phyloP scores from a whole-genome alignment of 2,797 vertebrate species.

The Tadarida brasiliensis region DNA sequence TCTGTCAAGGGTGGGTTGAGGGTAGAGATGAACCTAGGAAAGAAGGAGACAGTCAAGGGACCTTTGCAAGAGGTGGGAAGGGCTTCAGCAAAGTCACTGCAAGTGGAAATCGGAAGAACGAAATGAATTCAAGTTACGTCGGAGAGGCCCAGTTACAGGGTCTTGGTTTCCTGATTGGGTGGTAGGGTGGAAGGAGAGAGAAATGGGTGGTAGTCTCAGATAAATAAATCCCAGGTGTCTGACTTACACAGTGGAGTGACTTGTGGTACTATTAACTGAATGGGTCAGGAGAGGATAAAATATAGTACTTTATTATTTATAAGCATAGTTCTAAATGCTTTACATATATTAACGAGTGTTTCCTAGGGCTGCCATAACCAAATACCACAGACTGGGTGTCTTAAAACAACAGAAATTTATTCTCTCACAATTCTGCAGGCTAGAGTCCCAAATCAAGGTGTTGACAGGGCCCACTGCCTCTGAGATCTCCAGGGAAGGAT shows the following conservation, averaged over 20 bases:
- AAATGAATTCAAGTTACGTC: background rate
- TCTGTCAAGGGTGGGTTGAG: background rate
- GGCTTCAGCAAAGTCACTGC: background rate
- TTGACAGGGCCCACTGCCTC: background rate
- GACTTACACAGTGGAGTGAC: background rate
- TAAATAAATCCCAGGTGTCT: background rate
- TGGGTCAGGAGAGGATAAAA: background rate
- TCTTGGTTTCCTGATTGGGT: background rate
- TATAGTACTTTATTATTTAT: background rate
- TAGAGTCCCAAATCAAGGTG: background rate
- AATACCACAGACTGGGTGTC: background rate
- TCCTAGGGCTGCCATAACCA: background rate
- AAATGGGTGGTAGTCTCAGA: background rate
- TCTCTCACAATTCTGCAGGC: background rate
- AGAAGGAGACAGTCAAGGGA: background rate
- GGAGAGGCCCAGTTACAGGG: background rate
- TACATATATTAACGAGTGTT: background rate
- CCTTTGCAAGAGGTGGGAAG: background rate
- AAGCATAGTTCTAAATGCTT: background rate
- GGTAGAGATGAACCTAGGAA: background rate
- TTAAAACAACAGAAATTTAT: background rate
- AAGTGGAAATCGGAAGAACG: background rate
- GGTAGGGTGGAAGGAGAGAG: background rate
- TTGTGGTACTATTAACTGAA: background rate
- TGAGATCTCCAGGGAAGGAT: background rate